Evolutionary conservation across 2,888 invertebrate genomes (phyloP).

Genomic region (Seira sanloemensis): DNA sequence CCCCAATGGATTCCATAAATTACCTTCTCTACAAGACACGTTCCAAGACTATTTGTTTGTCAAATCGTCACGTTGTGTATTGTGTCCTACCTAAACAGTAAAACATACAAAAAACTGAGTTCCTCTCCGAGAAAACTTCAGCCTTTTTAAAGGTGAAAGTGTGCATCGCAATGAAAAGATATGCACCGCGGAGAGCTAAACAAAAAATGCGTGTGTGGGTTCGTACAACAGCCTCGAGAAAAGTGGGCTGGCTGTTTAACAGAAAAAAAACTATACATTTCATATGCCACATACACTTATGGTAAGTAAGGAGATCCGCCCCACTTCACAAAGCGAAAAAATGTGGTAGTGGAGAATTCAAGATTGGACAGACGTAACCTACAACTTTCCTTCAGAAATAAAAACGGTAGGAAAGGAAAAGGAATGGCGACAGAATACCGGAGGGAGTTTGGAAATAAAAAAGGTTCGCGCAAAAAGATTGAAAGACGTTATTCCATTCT

Average conservation of each 20-base stretch:
- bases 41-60: neutral
- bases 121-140: neutral
- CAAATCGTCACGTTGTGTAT: neutral
- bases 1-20: constrained; percentile 24
- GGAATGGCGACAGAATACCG: constrained; percentile 64
- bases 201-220: neutral
- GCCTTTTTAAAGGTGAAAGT: constrained; percentile 5
- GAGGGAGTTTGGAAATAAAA: constrained; percentile 30
- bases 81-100: neutral
- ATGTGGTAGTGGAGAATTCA: neutral
- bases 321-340: constrained; percentile 51
- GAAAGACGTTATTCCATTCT: too few species aligned
- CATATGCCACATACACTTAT: constrained; percentile 60
- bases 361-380: neutral
- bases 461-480: neutral
- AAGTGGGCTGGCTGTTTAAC: neutral
- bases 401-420: constrained; percentile 59
- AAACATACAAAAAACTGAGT: neutral
- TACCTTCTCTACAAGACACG: constrained; percentile 41
- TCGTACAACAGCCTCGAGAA: neutral
- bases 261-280: constrained; percentile 43
- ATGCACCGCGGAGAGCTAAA: neutral
- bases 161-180: neutral
- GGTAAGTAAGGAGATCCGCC: constrained; percentile 60
- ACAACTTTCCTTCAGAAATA: constrained; percentile 46